A percentile compares a stretch with the other conserved stretches of the same genome.
Evolutionary conservation across 2,113 vertebrate species (phyloP).

Genomic region (Morone chrysops): DNA sequence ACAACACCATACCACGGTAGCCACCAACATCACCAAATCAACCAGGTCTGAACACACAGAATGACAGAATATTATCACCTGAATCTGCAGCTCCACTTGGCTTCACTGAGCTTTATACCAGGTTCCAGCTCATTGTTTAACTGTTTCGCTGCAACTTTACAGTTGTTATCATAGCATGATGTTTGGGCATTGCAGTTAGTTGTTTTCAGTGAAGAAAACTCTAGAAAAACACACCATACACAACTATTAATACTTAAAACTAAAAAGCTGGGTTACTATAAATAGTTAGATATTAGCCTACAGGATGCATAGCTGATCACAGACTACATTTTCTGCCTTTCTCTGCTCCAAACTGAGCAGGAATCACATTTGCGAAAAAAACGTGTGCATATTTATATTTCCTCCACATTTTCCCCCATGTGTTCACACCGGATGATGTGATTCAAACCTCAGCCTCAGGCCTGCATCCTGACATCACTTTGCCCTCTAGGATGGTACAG

Average conservation of each 20-base stretch:
- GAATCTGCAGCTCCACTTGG: neutral
- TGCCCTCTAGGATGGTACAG: constrained; percentile 27
- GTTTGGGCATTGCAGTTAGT: neutral
- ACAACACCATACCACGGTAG: no score
- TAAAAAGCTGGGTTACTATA: no score
- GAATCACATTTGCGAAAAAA: neutral
- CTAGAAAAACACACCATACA: no score
- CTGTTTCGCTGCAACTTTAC: neutral
- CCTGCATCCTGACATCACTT: constrained; percentile 45
- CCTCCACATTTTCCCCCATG: neutral
- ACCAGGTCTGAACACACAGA: no score
- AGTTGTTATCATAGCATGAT: neutral
- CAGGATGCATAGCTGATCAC: neutral
- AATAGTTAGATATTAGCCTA: no score
- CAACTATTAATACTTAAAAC: neutral
- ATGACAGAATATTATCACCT: neutral
- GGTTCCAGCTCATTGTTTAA: neutral
- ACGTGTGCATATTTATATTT: neutral
- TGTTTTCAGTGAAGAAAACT: no score
- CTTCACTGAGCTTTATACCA: no score
- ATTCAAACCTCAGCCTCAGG: constrained; percentile 13
- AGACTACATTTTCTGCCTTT: neutral
- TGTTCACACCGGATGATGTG: neutral
- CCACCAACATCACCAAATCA: no score
- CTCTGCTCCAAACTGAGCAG: neutral